Evolutionary conservation across 2,797 vertebrate species (phyloP), one percentile per base, ranked within the genome.

Genomic region (Schizopygopsis pylzovi): DNA sequence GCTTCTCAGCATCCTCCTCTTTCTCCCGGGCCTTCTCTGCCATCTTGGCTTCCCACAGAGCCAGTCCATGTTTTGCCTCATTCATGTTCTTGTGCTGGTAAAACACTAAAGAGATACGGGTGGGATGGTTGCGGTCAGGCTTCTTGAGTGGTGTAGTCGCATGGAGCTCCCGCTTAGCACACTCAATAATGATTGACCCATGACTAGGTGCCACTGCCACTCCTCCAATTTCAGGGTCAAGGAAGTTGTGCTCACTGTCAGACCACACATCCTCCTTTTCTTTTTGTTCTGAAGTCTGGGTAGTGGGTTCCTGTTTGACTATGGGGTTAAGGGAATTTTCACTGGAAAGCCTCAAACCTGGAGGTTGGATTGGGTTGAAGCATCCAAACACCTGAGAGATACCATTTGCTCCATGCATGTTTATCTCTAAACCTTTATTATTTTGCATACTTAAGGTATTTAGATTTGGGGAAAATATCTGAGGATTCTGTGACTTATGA

Each of bases 1-100:
- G 96, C 89, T 95, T 97, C 47, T 99, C 98, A 0, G 96, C 95
- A 8, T 99, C 98, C 75, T 99, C 98, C 81, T 98, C 98, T 75
- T 99, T 98, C 91, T 99, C 98, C 33, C 98, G 95, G 52, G 98
- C 97, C 90, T 99, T 99, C 87, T 98, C 98, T 8, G 97, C 98
- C 98, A 99, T 97, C 89, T 99, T 99, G 70, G 98, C 98, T 88
- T 99, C 98, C 98, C 98, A 99, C 86, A 98, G 93, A 33, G 97
- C 97, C 92, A 99, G 93, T 33, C 98, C 98, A 0, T 99, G 99
- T 88, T 99, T 99, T 54, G 99, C 97, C 93, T 99, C 98, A 7
- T 98, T 99, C 96, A 99, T 94, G 89, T 96, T 99, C 94, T 99
- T 99, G 93, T 99, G 99, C 96, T 99, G 98, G 94, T 99, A 99